Percentiles rank a stretch among this genome's conserved stretches.
Conservation (phyloP, 2,888 invertebrate species). For the Endomychus coccineus region DNA sequence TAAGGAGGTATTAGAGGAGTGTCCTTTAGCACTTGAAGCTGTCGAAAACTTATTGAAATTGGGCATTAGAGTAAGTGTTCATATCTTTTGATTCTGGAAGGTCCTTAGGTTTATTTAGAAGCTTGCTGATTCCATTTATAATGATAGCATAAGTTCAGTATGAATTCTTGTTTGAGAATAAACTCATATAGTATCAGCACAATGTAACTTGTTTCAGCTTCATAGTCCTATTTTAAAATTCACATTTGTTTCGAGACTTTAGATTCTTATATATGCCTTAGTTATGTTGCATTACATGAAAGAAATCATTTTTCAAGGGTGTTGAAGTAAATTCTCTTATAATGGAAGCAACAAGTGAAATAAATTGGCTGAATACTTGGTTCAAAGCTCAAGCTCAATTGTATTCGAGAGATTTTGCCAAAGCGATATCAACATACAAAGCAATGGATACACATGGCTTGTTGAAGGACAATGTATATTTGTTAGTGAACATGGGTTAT, state of each 20-base stretch:
- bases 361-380: conserved; percentile 55
- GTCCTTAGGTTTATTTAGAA: too few species aligned
- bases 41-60: conserved; percentile 64
- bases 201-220: too few species aligned
- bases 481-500: conserved; percentile 63
- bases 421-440: conserved; percentile 59
- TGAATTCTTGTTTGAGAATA: too few species aligned
- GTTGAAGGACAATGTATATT: conserved; percentile 59
- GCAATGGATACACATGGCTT: conserved; percentile 57
- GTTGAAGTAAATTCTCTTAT: conserved; percentile 68
- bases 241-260: too few species aligned
- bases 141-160: too few species aligned
- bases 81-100: too few species aligned
- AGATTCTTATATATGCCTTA: too few species aligned
- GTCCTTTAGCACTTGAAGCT: conserved; percentile 67
- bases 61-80: conserved; percentile 47
- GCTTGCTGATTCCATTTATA: too few species aligned
- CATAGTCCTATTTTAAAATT: too few species aligned
- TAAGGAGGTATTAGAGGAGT: conserved; percentile 67
- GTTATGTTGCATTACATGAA: neutral
- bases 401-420: conserved; percentile 58
- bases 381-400: conserved; percentile 58
- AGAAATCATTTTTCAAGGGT: conserved; percentile 50
- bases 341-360: conserved; percentile 47
- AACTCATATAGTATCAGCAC: too few species aligned